A percentile compares a stretch with the other conserved stretches of the same genome.
phyloP scores from a whole-genome alignment of 1,140 invertebrate species.

The Ephestia elutella region DNA sequence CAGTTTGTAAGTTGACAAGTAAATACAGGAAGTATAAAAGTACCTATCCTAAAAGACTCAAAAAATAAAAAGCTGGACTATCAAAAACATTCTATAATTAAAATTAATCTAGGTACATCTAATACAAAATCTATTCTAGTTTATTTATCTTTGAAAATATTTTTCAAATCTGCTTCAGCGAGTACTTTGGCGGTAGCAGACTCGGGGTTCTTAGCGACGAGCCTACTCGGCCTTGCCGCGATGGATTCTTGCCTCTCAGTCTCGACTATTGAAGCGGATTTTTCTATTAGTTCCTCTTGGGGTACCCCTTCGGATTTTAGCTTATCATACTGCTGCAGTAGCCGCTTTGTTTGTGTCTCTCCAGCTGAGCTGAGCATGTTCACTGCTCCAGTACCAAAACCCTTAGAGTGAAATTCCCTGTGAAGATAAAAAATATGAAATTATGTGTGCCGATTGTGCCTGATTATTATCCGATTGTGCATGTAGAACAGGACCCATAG shows the following conservation, averaged over 20 bases:
- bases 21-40: too few species aligned
- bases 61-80: conserved; percentile 1
- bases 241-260: conserved; percentile 28
- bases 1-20: too few species aligned
- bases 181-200: conserved; percentile 44
- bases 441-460: too few species aligned
- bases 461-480: too few species aligned
- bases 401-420: conserved; percentile 78
- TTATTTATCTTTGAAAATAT: conserved; percentile 62
- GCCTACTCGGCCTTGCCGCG: conserved; percentile 12
- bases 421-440: conserved; percentile 29
- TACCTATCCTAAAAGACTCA: too few species aligned
- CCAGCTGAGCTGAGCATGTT: conserved; percentile 67
- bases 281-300: conserved; percentile 67
- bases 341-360: conserved; percentile 75
- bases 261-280: conserved; percentile 33
- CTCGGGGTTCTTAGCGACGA: conserved; percentile 30
- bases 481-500: too few species aligned
- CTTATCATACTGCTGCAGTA: conserved; percentile 76
- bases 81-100: conserved; percentile 18
- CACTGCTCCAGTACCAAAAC: conserved; percentile 68
- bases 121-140: neutral
- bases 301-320: conserved; percentile 70
- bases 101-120: neutral
- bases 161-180: conserved; percentile 51